These are phyloP conservation scores for Lapara coniferarum DNA, from an alignment of 2,888 invertebrate genomes.

Conservation along the genomic window DNA sequence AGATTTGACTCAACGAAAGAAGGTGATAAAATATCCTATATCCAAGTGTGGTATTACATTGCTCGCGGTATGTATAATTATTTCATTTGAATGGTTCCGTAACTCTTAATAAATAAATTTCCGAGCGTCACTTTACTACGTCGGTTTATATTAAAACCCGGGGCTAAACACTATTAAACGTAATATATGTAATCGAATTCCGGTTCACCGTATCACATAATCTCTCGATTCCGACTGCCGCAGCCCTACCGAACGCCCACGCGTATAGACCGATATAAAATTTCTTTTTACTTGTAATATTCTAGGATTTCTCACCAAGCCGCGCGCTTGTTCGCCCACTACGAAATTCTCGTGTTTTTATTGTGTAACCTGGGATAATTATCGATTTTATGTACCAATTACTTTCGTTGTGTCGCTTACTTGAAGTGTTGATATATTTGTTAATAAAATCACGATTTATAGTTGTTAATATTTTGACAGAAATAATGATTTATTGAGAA, in stretches of 20 bases:
- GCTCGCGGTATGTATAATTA: too few species aligned
- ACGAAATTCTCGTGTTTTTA: slow-evolving; percentile 23
- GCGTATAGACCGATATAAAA: slow-evolving; percentile 32
- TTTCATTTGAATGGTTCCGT: too few species aligned
- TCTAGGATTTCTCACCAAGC: slow-evolving; percentile 44
- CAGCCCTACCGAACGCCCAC: slow-evolving; percentile 38
- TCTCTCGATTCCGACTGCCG: neutral
- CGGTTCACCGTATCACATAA: neutral
- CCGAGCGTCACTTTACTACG: too few species aligned
- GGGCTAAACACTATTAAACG: neutral
- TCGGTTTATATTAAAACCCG: too few species aligned
- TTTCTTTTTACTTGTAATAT: slow-evolving; percentile 44
- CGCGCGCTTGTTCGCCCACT: slow-evolving; percentile 46
- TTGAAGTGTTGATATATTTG: neutral
- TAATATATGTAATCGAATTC: slow-evolving; percentile 2
- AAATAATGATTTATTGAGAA: neutral
- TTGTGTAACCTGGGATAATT: slow-evolving; percentile 19
- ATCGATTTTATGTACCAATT: slow-evolving; percentile 16
- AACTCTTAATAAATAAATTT: too few species aligned
- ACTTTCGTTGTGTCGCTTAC: slow-evolving; percentile 4
- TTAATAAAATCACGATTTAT: neutral
- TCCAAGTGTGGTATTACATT: too few species aligned
- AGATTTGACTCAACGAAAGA: too few species aligned
- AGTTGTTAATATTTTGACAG: neutral
- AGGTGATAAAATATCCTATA: too few species aligned